phyloP scores from a whole-genome alignment of 2,888 invertebrate genomes.

The Pecten maximus region DNA sequence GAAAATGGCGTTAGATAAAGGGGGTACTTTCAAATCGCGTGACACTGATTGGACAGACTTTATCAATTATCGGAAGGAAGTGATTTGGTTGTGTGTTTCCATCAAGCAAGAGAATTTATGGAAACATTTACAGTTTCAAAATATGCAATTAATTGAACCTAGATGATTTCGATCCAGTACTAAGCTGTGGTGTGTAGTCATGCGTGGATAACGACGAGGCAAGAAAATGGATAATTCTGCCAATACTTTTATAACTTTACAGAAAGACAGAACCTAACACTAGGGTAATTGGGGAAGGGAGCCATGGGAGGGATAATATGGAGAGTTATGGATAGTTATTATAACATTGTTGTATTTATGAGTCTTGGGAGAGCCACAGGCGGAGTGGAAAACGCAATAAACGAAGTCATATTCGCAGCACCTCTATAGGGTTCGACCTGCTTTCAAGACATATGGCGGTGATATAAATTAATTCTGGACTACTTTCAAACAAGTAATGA shows the following conservation, averaged over 20 bases:
- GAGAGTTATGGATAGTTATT: slow-evolving; percentile 17
- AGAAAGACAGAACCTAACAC: slow-evolving; percentile 6
- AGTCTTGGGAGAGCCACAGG: not conserved
- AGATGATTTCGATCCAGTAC: not conserved
- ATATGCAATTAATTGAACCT: slow-evolving; percentile 25
- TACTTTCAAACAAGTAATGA: not conserved
- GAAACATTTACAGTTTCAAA: slow-evolving; percentile 14
- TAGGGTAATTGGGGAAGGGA: not conserved
- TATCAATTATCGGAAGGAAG: slow-evolving; percentile 9
- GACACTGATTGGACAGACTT: slow-evolving; percentile 20
- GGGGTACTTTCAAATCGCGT: slow-evolving; percentile 1
- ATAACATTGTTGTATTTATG: not conserved
- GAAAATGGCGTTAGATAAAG: not conserved
- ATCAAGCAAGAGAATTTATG: not conserved
- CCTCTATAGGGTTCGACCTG: not conserved
- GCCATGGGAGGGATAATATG: not conserved
- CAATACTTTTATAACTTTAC: slow-evolving; percentile 24
- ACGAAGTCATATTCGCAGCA: not conserved
- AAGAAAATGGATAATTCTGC: slow-evolving; percentile 33
- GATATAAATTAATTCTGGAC: not conserved
- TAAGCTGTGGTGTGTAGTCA: not conserved
- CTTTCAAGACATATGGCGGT: not conserved
- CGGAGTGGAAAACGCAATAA: slow-evolving; percentile 24
- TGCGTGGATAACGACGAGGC: not conserved
- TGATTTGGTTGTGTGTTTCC: not conserved